Percentiles rank a stretch among this genome's conserved stretches.
phyloP scores from a whole-genome alignment of 2,888 invertebrate genomes.

The Nyleta sp. region DNA sequence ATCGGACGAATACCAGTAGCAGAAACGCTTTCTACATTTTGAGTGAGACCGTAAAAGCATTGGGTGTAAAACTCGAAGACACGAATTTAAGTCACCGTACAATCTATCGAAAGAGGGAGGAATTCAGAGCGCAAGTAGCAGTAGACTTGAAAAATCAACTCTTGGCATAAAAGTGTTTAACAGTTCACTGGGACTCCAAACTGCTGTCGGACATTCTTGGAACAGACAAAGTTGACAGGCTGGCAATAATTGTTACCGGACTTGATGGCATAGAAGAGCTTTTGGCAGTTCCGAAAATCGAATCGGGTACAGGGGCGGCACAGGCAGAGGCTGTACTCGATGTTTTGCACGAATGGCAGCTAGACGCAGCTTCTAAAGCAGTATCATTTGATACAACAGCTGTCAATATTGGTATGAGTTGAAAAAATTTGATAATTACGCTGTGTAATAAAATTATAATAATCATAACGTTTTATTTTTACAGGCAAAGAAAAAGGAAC shows the following conservation, averaged over 20 bases:
- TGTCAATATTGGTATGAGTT: constrained; percentile 13
- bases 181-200: constrained; percentile 8
- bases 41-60: constrained; percentile 7
- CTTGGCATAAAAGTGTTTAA: not conserved
- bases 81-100: constrained; percentile 11
- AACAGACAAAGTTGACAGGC: not conserved
- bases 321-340: constrained; percentile 9
- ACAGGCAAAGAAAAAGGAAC: constrained; percentile 16
- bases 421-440: not conserved
- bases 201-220: not conserved
- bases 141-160: not conserved
- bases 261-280: not conserved
- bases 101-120: not conserved
- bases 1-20: constrained; percentile 11
- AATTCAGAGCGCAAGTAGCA: not conserved
- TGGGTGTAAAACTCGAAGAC: constrained; percentile 8
- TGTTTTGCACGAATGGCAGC: not conserved
- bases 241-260: not conserved
- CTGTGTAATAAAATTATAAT: constrained; percentile 1
- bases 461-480: constrained; percentile 6
- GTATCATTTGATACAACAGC: constrained; percentile 23
- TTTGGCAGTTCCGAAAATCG: constrained; percentile 23
- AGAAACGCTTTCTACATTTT: not conserved
- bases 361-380: constrained; percentile 3
- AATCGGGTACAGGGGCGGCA: constrained; percentile 4